Base-by-base conservation (phyloP, 2,113 vertebrate species). In the Osmerus eperlanus region DNA sequence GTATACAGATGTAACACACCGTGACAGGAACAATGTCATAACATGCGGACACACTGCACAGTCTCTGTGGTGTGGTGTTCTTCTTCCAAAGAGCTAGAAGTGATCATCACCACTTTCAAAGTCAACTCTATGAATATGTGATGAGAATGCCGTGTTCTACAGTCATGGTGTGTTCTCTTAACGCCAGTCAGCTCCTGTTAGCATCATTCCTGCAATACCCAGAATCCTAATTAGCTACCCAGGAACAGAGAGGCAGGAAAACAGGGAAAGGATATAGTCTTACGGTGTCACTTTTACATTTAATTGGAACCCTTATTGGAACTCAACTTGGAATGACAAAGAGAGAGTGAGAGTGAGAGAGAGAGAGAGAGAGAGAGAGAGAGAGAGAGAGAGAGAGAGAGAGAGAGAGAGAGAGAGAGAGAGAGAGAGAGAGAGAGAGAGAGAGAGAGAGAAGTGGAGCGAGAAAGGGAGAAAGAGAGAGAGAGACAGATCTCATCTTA, bases 401-500 rank as follows among this genome's bases (percentile, higher is more conserved):
- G 7, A 6, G 41, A 11, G 41, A 47, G 41, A 47, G 41, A 47
- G 1, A 62, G 28, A 70, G 21, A 72, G 0, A 47, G 41, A 47
- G 41, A 47, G 41, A 47, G 41, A 9, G 41, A 11, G 1, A 11
- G 32, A 36, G 32, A 36, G 32, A 36, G 7, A 47, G 41, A 47
- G 7, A 4, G 3, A 47, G n/a, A 63, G 58, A 52, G 11, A 67
- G 51, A 11, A 47, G 41, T 1, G 41, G 41, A 47, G 41, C 8
- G 41, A 47, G 41, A 47, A 7, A 47, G 9, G 9, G 7, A 47
- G 41, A 11, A 7, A 47, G 7, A 16, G 15, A 29, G 25, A 83
- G 79, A 54, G 32, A 67, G 79, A 60, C 12, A 15, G 29, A 15
- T 12, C 62, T 73, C n/a, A 67, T 18, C 29, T 16, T 2, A 0